phyloP scores from a whole-genome alignment of 2,797 vertebrate species.

The Mormyrus hasselquistii region DNA sequence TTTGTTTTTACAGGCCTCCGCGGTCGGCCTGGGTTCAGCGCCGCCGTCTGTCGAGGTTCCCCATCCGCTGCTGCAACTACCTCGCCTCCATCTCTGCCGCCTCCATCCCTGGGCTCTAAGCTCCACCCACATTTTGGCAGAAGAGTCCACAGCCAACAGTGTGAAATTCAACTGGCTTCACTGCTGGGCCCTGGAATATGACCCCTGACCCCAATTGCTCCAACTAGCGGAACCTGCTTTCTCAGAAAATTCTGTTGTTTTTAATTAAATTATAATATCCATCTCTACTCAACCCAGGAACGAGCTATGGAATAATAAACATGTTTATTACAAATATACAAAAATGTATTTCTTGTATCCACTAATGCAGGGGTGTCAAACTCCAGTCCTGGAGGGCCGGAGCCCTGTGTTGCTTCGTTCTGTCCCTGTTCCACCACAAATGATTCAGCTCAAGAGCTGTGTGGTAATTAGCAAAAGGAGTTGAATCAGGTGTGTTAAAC shows the following conservation, averaged over 20 bases:
- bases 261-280: not conserved
- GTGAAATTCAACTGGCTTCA: not conserved
- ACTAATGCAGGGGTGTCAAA: not conserved
- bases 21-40: constrained; percentile 32
- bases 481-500: too few relatives aligned
- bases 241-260: not conserved
- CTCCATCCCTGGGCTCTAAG: too few relatives aligned
- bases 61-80: not conserved
- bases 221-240: not conserved
- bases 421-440: too few relatives aligned
- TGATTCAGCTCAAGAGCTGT: too few relatives aligned
- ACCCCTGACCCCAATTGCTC: not conserved
- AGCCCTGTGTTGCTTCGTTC: too few relatives aligned
- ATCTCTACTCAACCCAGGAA: not conserved
- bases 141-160: not conserved
- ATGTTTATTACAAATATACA: not conserved
- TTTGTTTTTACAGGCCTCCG: constrained; percentile 40
- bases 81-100: too few relatives aligned
- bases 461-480: too few relatives aligned
- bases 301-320: not conserved
- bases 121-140: too few relatives aligned
- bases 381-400: too few relatives aligned
- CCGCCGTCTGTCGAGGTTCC: not conserved
- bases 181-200: not conserved
- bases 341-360: not conserved